Conservation (phyloP, 2,888 invertebrate species). For the Plebejus melissa region DNA sequence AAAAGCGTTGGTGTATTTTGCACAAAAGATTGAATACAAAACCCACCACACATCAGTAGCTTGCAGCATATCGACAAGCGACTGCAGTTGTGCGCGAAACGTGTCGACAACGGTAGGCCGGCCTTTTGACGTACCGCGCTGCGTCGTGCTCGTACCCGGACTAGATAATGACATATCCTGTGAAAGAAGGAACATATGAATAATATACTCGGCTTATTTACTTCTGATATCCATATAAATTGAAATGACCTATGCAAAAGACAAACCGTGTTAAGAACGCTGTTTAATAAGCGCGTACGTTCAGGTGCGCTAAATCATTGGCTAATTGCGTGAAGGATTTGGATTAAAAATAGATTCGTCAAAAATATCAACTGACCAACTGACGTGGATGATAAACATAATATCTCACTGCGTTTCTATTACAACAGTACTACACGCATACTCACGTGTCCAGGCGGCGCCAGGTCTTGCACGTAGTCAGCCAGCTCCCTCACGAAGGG, state of each 20-base stretch:
- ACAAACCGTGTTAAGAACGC: no score
- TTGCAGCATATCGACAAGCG: constrained; percentile 92
- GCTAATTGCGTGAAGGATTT: no score
- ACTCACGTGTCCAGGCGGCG: constrained; percentile 83
- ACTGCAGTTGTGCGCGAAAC: constrained; percentile 91
- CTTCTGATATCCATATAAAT: no score
- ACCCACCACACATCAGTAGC: constrained; percentile 91
- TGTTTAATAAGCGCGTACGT: no score
- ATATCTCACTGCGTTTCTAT: background rate
- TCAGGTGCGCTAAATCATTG: no score
- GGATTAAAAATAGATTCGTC: no score
- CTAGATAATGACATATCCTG: constrained; percentile 52
- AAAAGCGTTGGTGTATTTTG: no score
- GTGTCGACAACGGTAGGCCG: constrained; percentile 94
- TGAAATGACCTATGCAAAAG: no score
- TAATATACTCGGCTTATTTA: no score
- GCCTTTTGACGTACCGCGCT: constrained; percentile 91
- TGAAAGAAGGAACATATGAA: background rate
- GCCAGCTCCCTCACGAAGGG: constrained; percentile 89
- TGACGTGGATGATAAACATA: background rate
- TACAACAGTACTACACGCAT: background rate
- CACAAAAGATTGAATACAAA: background rate
- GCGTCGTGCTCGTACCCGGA: constrained; percentile 77
- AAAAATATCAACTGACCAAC: background rate
- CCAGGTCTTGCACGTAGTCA: constrained; percentile 70